Evolutionary conservation across 2,797 vertebrate species (phyloP).

Genomic region (Potorous gilbertii): DNA sequence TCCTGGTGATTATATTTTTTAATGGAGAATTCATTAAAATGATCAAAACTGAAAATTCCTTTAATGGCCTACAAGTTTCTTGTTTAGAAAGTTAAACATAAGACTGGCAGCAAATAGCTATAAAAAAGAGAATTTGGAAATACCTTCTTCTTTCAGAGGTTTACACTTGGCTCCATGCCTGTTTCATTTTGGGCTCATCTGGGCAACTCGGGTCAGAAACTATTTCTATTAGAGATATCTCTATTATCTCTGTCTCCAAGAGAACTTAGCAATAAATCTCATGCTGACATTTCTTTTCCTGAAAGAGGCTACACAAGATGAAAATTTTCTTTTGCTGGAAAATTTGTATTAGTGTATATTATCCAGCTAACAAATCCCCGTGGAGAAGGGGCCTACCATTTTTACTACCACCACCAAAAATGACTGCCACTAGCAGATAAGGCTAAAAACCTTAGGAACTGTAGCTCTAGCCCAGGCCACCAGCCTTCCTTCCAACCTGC

Average conservation of each 20-base stretch:
- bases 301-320: not conserved
- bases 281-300: not conserved
- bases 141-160: not conserved
- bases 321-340: not conserved
- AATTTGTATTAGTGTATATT: not conserved
- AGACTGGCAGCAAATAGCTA: too few species aligned
- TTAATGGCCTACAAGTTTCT: not conserved
- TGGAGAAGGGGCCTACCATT: not conserved
- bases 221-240: not conserved
- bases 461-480: not conserved
- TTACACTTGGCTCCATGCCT: not conserved
- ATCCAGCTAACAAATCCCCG: not conserved
- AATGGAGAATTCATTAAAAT: not conserved
- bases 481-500: not conserved
- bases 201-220: not conserved
- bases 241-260: not conserved
- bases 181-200: not conserved
- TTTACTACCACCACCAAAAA: not conserved
- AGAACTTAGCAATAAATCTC: not conserved
- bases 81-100: not conserved
- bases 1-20: not conserved
- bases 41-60: not conserved
- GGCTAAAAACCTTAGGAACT: not conserved
- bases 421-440: not conserved
- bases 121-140: not conserved